phyloP scores from a whole-genome alignment of 2,888 invertebrate species.

The Cremastinae sp. region DNA sequence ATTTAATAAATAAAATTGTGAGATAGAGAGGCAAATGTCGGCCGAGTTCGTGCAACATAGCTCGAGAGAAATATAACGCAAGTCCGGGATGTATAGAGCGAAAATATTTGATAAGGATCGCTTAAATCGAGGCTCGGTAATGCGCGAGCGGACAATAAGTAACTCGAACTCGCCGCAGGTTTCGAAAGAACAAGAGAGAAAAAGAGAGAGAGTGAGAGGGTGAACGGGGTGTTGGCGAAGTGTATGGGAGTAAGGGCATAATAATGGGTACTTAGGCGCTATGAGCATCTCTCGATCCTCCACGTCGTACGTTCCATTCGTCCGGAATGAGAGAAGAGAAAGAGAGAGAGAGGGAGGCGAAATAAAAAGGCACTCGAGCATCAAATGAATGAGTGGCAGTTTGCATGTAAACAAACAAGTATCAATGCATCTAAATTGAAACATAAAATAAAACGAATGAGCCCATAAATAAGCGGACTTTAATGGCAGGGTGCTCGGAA shows the following conservation, averaged over 20 bases:
- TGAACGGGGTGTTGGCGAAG: conserved; percentile 53
- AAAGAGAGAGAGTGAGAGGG: conserved; percentile 27
- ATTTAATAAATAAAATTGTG: conserved; percentile 55
- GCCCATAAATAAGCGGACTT: conserved; percentile 77
- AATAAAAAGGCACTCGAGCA: conserved; percentile 51
- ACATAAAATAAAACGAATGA: conserved; percentile 78
- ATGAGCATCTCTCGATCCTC: conserved; percentile 61
- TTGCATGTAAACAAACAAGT: conserved; percentile 79
- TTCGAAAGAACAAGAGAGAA: conserved; percentile 28
- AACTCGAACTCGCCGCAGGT: conserved; percentile 55
- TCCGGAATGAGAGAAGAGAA: conserved; percentile 19
- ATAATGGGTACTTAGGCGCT: conserved; percentile 73
- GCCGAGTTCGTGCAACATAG: not conserved
- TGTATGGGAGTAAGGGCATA: conserved; percentile 68
- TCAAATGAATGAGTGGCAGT: conserved; percentile 73
- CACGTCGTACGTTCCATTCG: conserved; percentile 24
- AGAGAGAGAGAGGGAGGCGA: conserved; percentile 19
- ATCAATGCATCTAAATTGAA: conserved; percentile 80
- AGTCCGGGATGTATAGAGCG: conserved; percentile 34
- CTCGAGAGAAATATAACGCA: conserved; percentile 52
- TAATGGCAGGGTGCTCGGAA: conserved; percentile 79
- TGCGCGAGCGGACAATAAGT: conserved; percentile 60
- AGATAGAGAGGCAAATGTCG: conserved; percentile 26
- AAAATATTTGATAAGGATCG: conserved; percentile 58
- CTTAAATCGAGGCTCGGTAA: conserved; percentile 57